Base-by-base conservation (phyloP, 1,140 invertebrate species). In the Diplogasteroides magnus region DNA sequence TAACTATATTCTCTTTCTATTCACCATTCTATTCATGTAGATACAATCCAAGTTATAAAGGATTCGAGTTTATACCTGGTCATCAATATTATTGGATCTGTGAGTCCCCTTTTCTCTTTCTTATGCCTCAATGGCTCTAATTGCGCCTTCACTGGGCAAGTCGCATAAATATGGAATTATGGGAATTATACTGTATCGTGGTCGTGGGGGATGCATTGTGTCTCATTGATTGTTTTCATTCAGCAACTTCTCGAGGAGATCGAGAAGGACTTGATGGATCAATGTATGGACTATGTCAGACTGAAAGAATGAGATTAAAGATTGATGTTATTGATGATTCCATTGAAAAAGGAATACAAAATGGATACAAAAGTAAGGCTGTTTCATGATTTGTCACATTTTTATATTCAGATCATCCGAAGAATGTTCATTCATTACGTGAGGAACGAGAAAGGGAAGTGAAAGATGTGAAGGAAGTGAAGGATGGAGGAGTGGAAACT, bases 401-500 rank as follows among this genome's bases (percentile, higher is more conserved):
- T n/a, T n/a, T n/a, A n/a, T n/a, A n/a, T n/a, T n/a, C n/a, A n/a
- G n/a, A n/a, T n/a, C n/a, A n/a, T n/a, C n/a, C n/a, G n/a, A n/a
- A n/a, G n/a, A n/a, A n/a, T n/a, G n/a, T n/a, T n/a, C n/a, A n/a
- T n/a, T n/a, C n/a, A n/a, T n/a, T n/a, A n/a, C n/a, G n/a, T n/a
- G n/a, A n/a, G n/a, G n/a, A n/a, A n/a, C n/a, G n/a, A n/a, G n/a
- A n/a, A n/a, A n/a, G n/a, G n/a, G n/a, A n/a, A n/a, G n/a, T n/a
- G n/a, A n/a, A n/a, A n/a, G n/a, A n/a, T n/a, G n/a, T n/a, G 37
- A 48, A 11, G 19, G 6, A 48, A 48, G 1, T 29, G 63, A 64
- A 23, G 63, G n/a, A 28, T n/a, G 3, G n/a, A 23, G 19, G 27
- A 28, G 23, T 28, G 55, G 55, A 58, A 66, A 66, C 57, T 66